These are phyloP conservation scores for Hippocampus comes DNA, from an alignment of 2,113 vertebrate species.

Conservation along the genomic window DNA sequence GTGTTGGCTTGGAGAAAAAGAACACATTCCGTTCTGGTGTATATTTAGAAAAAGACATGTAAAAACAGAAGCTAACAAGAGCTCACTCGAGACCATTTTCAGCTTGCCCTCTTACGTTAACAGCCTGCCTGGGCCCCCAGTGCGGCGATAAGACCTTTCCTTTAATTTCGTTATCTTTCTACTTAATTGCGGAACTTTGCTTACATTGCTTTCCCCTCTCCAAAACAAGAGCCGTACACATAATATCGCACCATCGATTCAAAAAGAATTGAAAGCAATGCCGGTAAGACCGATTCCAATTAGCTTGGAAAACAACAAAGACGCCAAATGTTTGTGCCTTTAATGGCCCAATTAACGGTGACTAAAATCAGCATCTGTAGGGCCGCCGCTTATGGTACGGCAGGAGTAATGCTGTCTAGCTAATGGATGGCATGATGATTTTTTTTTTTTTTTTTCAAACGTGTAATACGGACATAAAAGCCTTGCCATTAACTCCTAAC, in stretches of 20 bases:
- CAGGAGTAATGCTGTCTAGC: conserved; percentile 7
- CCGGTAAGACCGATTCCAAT: conserved; percentile 12
- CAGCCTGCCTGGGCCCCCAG: not conserved
- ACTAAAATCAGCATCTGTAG: conserved; percentile 17
- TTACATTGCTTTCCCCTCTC: not conserved
- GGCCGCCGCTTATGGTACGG: not conserved
- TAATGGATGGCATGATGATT: conserved; percentile 17
- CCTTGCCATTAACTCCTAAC: conserved; percentile 38
- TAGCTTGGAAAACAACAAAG: conserved; percentile 8
- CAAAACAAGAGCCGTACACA: conserved; percentile 1
- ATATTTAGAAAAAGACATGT: not conserved
- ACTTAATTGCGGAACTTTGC: conserved; percentile 11
- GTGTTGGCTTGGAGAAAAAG: not conserved
- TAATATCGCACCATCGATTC: not conserved
- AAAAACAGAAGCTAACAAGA: not conserved
- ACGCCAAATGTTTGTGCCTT: conserved; percentile 2
- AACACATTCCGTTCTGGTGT: not conserved
- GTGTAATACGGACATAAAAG: conserved; percentile 47
- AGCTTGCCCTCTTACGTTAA: not conserved
- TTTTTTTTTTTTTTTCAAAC: not conserved
- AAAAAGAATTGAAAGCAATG: conserved; percentile 3
- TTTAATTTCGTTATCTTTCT: conserved; percentile 14
- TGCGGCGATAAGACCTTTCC: not conserved
- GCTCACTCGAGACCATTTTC: not conserved
- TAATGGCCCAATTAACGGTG: conserved; percentile 6